Conservation (phyloP, 2,888 invertebrate genomes). For the Saturnia japonica region DNA sequence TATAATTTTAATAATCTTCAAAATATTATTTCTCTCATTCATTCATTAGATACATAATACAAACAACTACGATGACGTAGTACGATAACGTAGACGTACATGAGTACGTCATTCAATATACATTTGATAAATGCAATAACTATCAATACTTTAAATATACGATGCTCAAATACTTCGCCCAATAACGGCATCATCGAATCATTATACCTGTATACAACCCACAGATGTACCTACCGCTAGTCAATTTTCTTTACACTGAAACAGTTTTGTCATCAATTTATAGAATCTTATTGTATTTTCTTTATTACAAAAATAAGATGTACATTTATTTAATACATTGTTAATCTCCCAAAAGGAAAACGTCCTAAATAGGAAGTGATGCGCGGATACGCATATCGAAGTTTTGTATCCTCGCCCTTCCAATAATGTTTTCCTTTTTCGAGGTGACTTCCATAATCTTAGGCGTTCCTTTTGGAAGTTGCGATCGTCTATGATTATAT, state of each 20-base stretch:
- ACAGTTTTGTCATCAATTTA: neutral
- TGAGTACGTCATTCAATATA: neutral
- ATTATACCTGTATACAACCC: neutral
- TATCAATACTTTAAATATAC: neutral
- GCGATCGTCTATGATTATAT: conserved; percentile 66
- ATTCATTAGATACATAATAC: conserved; percentile 13
- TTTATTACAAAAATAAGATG: neutral
- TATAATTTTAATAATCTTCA: conserved; percentile 27
- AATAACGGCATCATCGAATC: conserved; percentile 17
- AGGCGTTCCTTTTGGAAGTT: conserved; percentile 75
- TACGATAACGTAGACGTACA: no score
- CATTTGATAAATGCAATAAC: neutral
- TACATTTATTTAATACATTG: conserved; percentile 51
- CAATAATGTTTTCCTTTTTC: conserved; percentile 66
- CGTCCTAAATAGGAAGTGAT: conserved; percentile 53
- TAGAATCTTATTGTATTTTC: neutral
- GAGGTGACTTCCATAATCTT: conserved; percentile 57
- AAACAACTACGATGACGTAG: neutral
- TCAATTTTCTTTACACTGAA: conserved; percentile 8
- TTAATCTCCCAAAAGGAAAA: conserved; percentile 68
- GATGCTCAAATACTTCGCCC: conserved; percentile 2
- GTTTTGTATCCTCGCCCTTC: conserved; percentile 71
- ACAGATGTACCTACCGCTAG: conserved; percentile 13
- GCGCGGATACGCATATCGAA: conserved; percentile 63
- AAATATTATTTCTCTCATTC: conserved; percentile 40